Evolutionary conservation across 2,888 invertebrate species (phyloP), one percentile per base, ranked within the genome.

Genomic region (Brachyptera putata): DNA sequence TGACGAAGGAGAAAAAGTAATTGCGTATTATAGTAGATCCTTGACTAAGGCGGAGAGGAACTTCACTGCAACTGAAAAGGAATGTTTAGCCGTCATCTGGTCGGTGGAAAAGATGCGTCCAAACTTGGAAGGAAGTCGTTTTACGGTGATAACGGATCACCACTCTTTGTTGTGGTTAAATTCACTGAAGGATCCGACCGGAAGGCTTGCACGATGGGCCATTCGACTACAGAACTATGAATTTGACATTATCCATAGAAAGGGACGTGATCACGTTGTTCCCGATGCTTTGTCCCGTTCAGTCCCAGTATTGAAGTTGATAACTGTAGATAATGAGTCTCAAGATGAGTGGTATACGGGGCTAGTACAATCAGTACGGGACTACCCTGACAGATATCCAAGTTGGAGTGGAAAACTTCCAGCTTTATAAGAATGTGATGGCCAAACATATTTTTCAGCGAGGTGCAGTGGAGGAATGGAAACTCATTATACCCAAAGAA

Each of bases 271-370:
- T 3, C 66, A 72, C 60, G 58, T 60, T 5, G 65, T 69, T 2
- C 72, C 72, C 1, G 74, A 75, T 61, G 68, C 68, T 2, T 55
- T 73, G 2, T 68, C 68, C 0, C 48, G 72, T 34, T 57, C 26
- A 3, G 11, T 16, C 11, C 3, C 4, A n/a, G n/a, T n/a, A n/a
- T n/a, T n/a, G n/a, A n/a, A 13, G 9, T 9, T 43, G 43, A 14
- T 30, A 18, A 13, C 25, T 30, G 43, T 56, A 3, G 9, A 16
- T 1, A 21, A 26, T 2, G 22, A 16, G 21, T 13, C 22, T 13
- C 39, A 22, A n/a, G 26, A 61, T 59, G 39, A 21, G 9, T 66
- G 61, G 65, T 65, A 62, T 30, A 39, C 18, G 16, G 18, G 26
- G 9, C 13, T 39, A 16, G 24, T 57, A 7, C 46, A 55, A 3